Evolutionary conservation across 2,888 invertebrate species (phyloP).

Genomic region (Drosophila aldrichi): DNA sequence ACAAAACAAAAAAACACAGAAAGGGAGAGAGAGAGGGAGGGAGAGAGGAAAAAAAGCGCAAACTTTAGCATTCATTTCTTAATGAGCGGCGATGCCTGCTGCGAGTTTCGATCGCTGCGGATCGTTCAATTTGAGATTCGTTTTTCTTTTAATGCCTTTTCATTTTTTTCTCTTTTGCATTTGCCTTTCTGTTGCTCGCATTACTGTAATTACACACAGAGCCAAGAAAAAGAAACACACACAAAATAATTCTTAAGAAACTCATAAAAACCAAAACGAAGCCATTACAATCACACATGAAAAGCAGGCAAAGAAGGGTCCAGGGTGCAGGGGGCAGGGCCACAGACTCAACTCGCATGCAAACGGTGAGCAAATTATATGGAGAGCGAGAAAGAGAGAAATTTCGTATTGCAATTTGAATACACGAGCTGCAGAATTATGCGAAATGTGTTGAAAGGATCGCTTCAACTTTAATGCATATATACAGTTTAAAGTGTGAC

Average conservation of each 20-base stretch:
- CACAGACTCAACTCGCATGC: slow-evolving; percentile 25
- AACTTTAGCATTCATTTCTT: slow-evolving; percentile 47
- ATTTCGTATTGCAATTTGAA: slow-evolving; percentile 63
- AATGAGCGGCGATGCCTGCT: slow-evolving; percentile 62
- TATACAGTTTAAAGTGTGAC: background rate
- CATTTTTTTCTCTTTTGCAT: slow-evolving; percentile 13
- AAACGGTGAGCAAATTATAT: slow-evolving; percentile 53
- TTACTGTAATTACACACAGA: slow-evolving; percentile 83
- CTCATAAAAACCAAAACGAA: slow-evolving; percentile 76
- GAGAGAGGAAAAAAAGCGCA: slow-evolving; percentile 6
- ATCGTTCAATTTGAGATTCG: slow-evolving; percentile 64
- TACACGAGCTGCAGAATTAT: slow-evolving; percentile 50
- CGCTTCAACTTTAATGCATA: background rate
- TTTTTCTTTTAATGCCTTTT: slow-evolving; percentile 27
- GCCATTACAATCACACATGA: slow-evolving; percentile 74
- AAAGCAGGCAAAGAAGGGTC: background rate
- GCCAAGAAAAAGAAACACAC: slow-evolving; percentile 40
- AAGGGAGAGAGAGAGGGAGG: background rate
- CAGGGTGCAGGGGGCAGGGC: background rate
- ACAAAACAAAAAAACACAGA: slow-evolving; percentile 2
- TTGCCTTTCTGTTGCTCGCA: slow-evolving; percentile 56
- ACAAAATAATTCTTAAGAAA: slow-evolving; percentile 71
- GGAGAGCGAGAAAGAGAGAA: slow-evolving; percentile 41
- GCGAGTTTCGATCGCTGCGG: slow-evolving; percentile 46
- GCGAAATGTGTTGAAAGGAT: slow-evolving; percentile 12